A percentile compares a stretch with the other conserved stretches of the same genome.
Evolutionary conservation across 1,140 invertebrate species (phyloP).

Genomic region (Cotesia glomerata): DNA sequence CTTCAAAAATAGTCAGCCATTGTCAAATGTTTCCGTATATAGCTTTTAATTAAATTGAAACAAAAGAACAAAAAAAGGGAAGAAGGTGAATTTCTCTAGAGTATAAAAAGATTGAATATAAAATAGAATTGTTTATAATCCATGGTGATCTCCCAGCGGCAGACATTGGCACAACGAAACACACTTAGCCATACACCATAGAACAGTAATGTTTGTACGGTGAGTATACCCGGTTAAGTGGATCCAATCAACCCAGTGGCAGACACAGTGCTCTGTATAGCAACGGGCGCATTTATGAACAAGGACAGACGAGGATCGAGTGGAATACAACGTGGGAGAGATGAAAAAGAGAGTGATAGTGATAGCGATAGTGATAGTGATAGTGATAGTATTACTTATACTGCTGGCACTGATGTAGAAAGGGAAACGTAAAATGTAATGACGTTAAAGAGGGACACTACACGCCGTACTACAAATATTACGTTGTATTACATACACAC

Average conservation of each 20-base stretch:
- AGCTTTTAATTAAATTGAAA: not conserved
- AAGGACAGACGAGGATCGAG: conserved; percentile 15
- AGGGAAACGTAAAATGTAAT: conserved; percentile 5
- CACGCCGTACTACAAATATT: no score
- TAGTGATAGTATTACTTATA: not conserved
- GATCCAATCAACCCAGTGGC: conserved; percentile 60
- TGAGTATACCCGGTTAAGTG: conserved; percentile 58
- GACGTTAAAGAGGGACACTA: no score
- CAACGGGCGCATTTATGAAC: conserved; percentile 30
- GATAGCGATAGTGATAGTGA: conserved; percentile 19
- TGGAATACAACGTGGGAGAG: not conserved
- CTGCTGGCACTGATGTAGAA: not conserved
- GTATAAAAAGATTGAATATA: not conserved
- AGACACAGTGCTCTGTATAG: conserved; percentile 27
- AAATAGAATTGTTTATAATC: not conserved
- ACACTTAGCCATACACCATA: conserved; percentile 57
- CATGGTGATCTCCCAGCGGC: conserved; percentile 9
- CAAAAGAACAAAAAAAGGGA: not conserved
- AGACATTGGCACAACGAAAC: conserved; percentile 31
- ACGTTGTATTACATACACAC: no score
- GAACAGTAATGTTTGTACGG: conserved; percentile 57
- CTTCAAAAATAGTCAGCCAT: no score
- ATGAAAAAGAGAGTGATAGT: conserved; percentile 8
- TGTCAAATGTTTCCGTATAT: not conserved
- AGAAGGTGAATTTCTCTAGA: no score